Evolutionary conservation across 2,113 vertebrate genomes (phyloP), one percentile per base, ranked within the genome.

Genomic region (Mormoops blainvillei): DNA sequence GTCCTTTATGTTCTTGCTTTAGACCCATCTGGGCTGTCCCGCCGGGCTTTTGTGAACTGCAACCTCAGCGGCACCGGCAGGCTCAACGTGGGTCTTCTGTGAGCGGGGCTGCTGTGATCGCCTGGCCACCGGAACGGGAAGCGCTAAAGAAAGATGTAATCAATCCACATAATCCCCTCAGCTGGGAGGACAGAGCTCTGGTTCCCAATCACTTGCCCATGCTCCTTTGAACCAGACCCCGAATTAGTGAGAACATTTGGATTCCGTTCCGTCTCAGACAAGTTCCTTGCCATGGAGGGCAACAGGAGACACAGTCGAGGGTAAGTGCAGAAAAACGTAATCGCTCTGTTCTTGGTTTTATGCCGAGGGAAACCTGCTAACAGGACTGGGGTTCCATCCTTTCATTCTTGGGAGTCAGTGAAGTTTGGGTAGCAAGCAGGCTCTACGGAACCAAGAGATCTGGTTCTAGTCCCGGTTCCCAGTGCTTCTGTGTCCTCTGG

Each of bases 231-330:
- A 74, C 74, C 83, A 90, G 76, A 65, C 50, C 54, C 67, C 41
- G 80, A 50, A 8, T 61, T 61, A 90, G 36, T 50, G 89, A 95
- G 77, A 87, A 90, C 87, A 96, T 65, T 78, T 92, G 93, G 92
- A 76, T 76, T 94, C 91, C 48, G 36, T 95, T 94, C 43, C 0
- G 58, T 68, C 50, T 91, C 93, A 89, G 82, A 61, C 73, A 83
- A 96, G 85, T 31, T 91, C 56, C 80, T 70, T 15, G 26, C 73
- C 84, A 36, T 1, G 18, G 54, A 82, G 36, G 52, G 36, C 65
- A 65, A 54, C 36, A 70, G 63, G 90, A 86, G 84, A 92, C 74
- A 73, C 7, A 33, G 36, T 20, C 1, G 22, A 87, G 73, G 50
- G 43, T 45, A 68, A 87, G 26, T 3, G 5, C 48, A 48, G 56